Conservation (phyloP, 2,797 vertebrate genomes). For the Danionella dracula region DNA sequence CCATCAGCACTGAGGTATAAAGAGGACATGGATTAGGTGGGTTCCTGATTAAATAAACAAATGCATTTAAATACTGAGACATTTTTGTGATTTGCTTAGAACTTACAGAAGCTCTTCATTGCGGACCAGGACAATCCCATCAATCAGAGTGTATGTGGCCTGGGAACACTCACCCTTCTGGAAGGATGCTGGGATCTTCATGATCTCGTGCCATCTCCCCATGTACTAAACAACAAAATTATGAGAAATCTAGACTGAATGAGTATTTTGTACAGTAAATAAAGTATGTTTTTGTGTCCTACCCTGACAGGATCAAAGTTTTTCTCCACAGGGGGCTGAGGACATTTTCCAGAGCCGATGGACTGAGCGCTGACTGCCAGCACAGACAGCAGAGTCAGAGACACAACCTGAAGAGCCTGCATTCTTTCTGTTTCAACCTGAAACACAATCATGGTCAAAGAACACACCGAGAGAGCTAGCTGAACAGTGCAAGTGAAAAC, state of each 20-base stretch:
- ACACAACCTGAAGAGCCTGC: constrained; percentile 56
- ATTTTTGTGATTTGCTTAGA: background rate
- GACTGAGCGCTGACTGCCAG: constrained; percentile 60
- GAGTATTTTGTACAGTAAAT: background rate
- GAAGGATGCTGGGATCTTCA: constrained; percentile 70
- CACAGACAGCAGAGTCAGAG: constrained; percentile 59
- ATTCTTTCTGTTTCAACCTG: constrained; percentile 50
- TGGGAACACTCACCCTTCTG: constrained; percentile 75
- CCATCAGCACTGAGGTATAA: constrained; percentile 47
- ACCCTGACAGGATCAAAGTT: constrained; percentile 61
- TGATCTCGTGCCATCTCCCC: constrained; percentile 81
- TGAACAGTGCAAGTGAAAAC: background rate
- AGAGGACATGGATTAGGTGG: too few species aligned
- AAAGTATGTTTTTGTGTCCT: constrained; percentile 3
- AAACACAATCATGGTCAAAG: background rate
- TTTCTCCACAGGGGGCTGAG: constrained; percentile 69
- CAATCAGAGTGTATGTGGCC: constrained; percentile 69
- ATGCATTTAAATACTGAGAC: too few species aligned
- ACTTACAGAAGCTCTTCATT: constrained; percentile 79
- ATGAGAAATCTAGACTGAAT: background rate
- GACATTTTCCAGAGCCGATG: constrained; percentile 68
- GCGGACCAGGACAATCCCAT: constrained; percentile 71
- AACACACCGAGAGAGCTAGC: background rate
- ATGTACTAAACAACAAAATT: constrained; percentile 64
- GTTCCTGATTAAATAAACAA: too few species aligned